Base-by-base conservation (phyloP, 2,797 vertebrate genomes). In the Crotalus adamanteus region DNA sequence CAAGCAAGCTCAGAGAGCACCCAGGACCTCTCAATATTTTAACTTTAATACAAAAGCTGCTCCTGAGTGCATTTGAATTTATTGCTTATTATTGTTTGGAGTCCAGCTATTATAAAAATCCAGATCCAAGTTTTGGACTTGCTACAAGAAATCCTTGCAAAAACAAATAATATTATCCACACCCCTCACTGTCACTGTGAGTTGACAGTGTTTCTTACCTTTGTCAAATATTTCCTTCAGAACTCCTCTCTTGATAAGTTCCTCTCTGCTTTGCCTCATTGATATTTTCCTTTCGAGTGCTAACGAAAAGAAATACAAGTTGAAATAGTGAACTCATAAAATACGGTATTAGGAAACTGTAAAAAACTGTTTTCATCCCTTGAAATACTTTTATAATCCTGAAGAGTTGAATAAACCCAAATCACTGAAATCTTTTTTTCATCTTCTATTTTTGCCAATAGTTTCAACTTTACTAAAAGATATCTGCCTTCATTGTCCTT, bases 151-250 rank as follows among this genome's bases (percentile, higher is more conserved):
- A 85, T 63, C 63, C 2, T 56, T 56, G 51, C 51, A 85, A 65
- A 47, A 83, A 9, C 14, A 91, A 61, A n/a, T 51, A 16, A 25
- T 87, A 60, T 93, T 83, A 31, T 18, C 57, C 31, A 26, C 25
- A 2, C 0, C 22, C 25, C 1, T 18, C 20, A 85, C 51, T 0
- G 37, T 37, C 73, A 4, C 3, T 92, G 63, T 26, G 56, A 86
- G 28, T 22, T 93, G 94, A 92, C 25, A 57, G 69, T 89, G 42
- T 86, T 90, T 93, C 97, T 98, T 97, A 99, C 99, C 99, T 99
- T 99, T 99, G 96, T 99, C 99, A 96, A 99, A 99, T 96, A 99
- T 99, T 97, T 99, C 99, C 97, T 99, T 99, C 96, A 99, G 97
- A 93, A 99, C 99, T 69, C 99, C 99, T 96, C 99, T 97, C 96